Evolutionary conservation across 2,113 vertebrate genomes (phyloP).

Genomic region (Alethe castanea): DNA sequence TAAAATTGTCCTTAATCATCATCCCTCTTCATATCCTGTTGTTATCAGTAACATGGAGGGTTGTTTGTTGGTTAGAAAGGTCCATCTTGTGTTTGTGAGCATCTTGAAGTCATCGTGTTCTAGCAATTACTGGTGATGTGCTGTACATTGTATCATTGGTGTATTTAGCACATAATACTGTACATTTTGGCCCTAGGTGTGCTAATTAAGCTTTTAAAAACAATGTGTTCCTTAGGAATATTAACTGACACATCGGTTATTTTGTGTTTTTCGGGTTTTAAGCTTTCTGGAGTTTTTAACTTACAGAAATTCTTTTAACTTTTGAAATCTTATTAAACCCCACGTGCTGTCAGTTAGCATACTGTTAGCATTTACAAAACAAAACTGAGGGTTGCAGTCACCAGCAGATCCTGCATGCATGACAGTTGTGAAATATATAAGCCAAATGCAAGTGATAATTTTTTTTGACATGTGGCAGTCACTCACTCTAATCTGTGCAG

Average conservation of each 20-base stretch:
- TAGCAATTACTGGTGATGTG: neutral
- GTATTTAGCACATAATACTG: neutral
- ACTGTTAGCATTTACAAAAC: neutral
- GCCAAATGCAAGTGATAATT: slow-evolving; percentile 2
- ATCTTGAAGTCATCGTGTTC: neutral
- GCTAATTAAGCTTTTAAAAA: neutral
- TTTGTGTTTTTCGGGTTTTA: neutral
- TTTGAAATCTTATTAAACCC: neutral
- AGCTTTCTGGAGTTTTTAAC: neutral
- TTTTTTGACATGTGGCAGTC: slow-evolving; percentile 23
- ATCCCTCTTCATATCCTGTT: neutral
- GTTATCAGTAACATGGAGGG: neutral
- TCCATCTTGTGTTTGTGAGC: neutral
- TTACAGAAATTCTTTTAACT: neutral
- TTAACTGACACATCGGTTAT: neutral
- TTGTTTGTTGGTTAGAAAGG: neutral
- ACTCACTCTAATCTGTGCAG: neutral
- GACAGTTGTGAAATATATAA: neutral
- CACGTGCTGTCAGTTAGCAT: neutral
- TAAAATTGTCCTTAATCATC: neutral
- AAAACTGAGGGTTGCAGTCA: neutral
- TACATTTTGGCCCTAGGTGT: neutral
- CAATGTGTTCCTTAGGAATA: neutral
- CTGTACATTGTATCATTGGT: neutral
- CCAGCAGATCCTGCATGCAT: neutral